Conservation (phyloP, 2,797 vertebrate species). For the Poecilia gillii region DNA sequence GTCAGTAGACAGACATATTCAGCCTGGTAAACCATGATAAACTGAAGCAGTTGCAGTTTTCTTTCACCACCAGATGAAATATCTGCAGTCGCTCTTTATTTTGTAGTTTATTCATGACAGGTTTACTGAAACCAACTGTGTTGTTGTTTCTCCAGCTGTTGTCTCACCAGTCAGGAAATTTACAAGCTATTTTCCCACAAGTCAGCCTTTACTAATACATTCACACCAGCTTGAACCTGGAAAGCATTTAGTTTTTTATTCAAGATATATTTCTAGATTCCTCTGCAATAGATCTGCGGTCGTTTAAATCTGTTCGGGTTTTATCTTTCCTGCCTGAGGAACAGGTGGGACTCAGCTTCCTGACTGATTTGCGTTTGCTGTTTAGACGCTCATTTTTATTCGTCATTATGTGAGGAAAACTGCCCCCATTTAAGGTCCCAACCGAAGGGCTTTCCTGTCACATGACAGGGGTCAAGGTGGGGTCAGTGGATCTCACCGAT, state of each 20-base stretch:
- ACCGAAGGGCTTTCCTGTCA: constrained; percentile 66
- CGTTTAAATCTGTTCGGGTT: constrained; percentile 39
- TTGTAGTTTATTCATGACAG: constrained; percentile 47
- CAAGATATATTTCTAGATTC: constrained; percentile 37
- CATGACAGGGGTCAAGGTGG: constrained; percentile 73
- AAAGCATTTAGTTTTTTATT: constrained; percentile 45
- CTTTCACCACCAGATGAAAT: constrained; percentile 38
- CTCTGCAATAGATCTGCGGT: constrained; percentile 19
- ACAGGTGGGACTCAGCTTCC: constrained; percentile 54
- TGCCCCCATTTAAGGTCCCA: constrained; percentile 40
- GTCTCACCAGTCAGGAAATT: constrained; percentile 42
- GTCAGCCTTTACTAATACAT: constrained; percentile 46
- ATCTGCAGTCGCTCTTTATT: constrained; percentile 33
- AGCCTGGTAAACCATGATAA: neutral
- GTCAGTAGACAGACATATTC: neutral
- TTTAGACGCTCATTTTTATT: constrained; percentile 59
- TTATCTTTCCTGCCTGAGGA: constrained; percentile 32
- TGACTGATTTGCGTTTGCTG: constrained; percentile 72
- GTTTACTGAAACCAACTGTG: constrained; percentile 39
- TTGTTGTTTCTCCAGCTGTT: constrained; percentile 64
- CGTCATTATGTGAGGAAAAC: constrained; percentile 62
- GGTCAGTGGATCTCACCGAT: constrained; percentile 81
- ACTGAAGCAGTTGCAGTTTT: constrained; percentile 11
- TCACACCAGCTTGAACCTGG: constrained; percentile 32
- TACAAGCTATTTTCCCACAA: constrained; percentile 44